Base-by-base conservation (phyloP, 2,888 invertebrate species). In the Bimastos eiseni region DNA sequence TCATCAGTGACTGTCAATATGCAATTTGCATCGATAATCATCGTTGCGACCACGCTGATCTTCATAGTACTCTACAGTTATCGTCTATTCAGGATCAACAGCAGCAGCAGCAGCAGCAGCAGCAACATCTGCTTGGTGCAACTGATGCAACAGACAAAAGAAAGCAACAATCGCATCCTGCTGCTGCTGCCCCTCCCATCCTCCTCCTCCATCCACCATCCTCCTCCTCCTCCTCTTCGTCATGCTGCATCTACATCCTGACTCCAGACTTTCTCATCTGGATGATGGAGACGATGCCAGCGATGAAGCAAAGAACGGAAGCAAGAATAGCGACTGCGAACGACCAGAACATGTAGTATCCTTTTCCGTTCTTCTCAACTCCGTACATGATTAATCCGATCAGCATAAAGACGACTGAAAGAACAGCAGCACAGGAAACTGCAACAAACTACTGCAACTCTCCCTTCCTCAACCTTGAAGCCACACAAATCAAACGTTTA, bases 201-300 rank as follows among this genome's bases (percentile, higher is more conserved):
- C 30, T 11, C 24, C 49, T 21, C 24, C 70, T n/a, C 8, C 70
- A 17, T 70, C 89, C 91, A 93, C 90, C n/a, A 15, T n/a, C 30
- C 70, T 70, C n/a, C 70, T 70, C 30, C 70, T 70, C 30, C 30
- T 70, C 30, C 70, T n/a, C 30, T 11, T 19, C 49, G 24, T 19
- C 24, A 15, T 70, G 70, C 30, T 70, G 30, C 70, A 13, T 70
- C 89, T 91, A 93, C 90, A 93, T 44, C 89, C 92, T 83, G 33
- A 93, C 93, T 30, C 93, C 93, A 34, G 93, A 91, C 33, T 91
- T 90, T 83, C 92, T 91, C 91, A 93, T 91, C 90, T 93, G 93
- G 49, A 93, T 90, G 44, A 93, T 90, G 86, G 92, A 91, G 49
- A 93, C 90, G 55, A 93, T 90, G 21, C 92, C 93, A 34, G 92